Evolutionary conservation across 2,113 vertebrate species (phyloP).

Genomic region (Arenaria interpres): DNA sequence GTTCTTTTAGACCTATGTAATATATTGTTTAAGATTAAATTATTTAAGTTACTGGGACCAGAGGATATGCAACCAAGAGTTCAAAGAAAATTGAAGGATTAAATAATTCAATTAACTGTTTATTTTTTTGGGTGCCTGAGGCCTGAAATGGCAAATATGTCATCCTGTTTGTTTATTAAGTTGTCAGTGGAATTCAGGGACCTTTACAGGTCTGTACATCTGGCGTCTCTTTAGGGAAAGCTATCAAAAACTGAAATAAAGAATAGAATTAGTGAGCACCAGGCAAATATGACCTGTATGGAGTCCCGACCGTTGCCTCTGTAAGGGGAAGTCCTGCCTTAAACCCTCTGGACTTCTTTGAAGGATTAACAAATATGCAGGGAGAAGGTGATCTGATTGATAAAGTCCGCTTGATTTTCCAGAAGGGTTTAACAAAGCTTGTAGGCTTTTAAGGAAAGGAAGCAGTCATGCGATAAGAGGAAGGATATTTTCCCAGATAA

Average conservation of each 20-base stretch:
- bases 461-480: neutral
- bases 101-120: conserved; percentile 21
- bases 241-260: neutral
- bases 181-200: neutral
- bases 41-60: neutral
- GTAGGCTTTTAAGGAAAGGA: neutral
- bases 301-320: neutral
- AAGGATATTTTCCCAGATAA: neutral
- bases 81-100: conserved; percentile 11
- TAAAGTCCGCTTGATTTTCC: neutral
- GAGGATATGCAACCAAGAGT: neutral
- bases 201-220: neutral
- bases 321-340: neutral
- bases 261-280: neutral
- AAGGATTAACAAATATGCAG: neutral
- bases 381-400: neutral
- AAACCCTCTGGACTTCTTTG: neutral
- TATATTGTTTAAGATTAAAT: neutral
- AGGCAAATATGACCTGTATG: neutral
- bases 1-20: neutral
- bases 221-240: neutral
- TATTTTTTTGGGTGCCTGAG: neutral
- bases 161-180: neutral
- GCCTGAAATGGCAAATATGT: neutral
- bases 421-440: neutral